These are phyloP conservation scores for Hyperopisus bebe DNA, from an alignment of 2,113 vertebrate genomes.

Conservation along the genomic window DNA sequence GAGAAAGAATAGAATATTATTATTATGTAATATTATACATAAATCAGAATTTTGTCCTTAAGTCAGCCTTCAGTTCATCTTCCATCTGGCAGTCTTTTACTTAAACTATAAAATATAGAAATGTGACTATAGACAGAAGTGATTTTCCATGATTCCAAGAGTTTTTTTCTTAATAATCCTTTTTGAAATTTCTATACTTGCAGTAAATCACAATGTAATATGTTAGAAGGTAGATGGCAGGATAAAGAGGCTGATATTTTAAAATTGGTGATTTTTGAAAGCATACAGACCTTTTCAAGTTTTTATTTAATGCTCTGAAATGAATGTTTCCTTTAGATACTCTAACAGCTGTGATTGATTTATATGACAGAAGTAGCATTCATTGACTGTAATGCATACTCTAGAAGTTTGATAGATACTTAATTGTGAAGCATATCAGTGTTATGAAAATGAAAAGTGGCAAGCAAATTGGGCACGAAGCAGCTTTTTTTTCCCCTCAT, in stretches of 20 bases:
- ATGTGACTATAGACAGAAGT: background rate
- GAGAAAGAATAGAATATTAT: slow-evolving; percentile 5
- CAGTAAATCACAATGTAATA: background rate
- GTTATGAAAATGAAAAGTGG: background rate
- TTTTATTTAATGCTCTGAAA: background rate
- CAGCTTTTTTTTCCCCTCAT: background rate
- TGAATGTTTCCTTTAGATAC: background rate
- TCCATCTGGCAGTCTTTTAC: background rate
- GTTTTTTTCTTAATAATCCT: background rate
- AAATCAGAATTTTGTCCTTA: background rate
- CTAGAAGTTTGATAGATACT: background rate
- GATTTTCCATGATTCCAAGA: background rate
- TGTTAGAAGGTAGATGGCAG: background rate
- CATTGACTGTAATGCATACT: background rate
- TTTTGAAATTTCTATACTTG: background rate
- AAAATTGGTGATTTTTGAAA: background rate
- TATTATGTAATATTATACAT: slow-evolving; percentile 6
- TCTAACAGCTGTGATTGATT: background rate
- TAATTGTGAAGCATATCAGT: background rate
- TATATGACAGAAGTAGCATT: background rate
- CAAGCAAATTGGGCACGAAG: background rate
- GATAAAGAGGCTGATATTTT: background rate
- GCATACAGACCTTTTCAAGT: background rate
- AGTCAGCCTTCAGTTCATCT: background rate
- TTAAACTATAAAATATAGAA: background rate